Evolutionary conservation across 2,113 vertebrate genomes (phyloP), one percentile per base, ranked within the genome.

Genomic region (Plecturocebus donacophilus): DNA sequence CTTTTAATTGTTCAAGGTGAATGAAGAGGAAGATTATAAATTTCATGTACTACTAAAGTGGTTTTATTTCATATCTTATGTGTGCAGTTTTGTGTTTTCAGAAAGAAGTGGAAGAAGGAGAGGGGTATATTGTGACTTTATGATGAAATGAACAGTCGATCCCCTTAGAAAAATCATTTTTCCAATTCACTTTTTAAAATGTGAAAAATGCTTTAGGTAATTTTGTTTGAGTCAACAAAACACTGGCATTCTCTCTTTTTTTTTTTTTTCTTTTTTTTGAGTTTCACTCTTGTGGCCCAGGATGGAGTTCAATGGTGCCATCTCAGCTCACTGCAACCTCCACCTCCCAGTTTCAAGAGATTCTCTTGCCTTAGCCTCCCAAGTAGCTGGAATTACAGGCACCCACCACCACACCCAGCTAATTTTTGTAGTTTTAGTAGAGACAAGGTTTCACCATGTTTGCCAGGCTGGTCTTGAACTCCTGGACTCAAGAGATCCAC

Each of bases 181-280:
- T 79, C 58, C 52, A 73, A 1, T 77, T 95, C 40, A 70, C 38
- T 79, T 61, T 93, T 79, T 94, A 68, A 92, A 49, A 20, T 61
- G 61, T 75, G 52, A 56, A 79, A 97, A 94, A 89, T 75, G 83
- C 54, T 89, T 92, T 93, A 54, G 32, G 77, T 86, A 89, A 91
- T 90, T 97, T 89, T 14, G 17, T 20, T 75, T 68, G 56, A 83
- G 38, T 76, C 47, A 30, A 47, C 68, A 90, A 92, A 97, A 76
- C n/a, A 56, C 21, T 92, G 91, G 79, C 89, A 97, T 95, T 97
- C 96, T 94, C 77, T 13, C 13, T 30, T 4, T 64, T 30, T 61
- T 61, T 61, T 5, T 5, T 61, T 61, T 27, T 30, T 13, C 13
- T 64, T 64, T 64, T 13, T 61, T 52, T 52, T 52, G 61, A 30